Evolutionary conservation across 2,113 vertebrate genomes (phyloP).

Genomic region (Triplophysa rosa): DNA sequence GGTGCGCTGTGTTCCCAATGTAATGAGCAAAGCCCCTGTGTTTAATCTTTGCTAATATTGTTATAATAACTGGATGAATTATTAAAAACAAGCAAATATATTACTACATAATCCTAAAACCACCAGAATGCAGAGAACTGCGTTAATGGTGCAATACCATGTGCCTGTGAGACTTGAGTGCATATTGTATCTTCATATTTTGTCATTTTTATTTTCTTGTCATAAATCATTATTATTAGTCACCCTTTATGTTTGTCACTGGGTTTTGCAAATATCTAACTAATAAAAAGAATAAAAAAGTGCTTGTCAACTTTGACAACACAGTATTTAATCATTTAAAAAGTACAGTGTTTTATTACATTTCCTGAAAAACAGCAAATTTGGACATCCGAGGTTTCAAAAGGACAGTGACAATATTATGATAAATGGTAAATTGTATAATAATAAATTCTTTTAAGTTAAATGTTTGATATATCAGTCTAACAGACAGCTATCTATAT

Average conservation of each 20-base stretch:
- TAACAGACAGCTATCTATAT: not conserved
- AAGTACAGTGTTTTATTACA: too few relatives aligned
- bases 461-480: not conserved
- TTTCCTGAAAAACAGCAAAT: too few relatives aligned
- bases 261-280: too few relatives aligned
- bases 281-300: too few relatives aligned
- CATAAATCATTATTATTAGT: too few relatives aligned
- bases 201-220: too few relatives aligned
- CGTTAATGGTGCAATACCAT: slow-evolving; percentile 51
- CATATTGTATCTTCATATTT: too few relatives aligned
- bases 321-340: too few relatives aligned
- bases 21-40: slow-evolving; percentile 77
- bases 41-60: slow-evolving; percentile 83
- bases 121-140: slow-evolving; percentile 58
- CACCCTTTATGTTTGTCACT: too few relatives aligned
- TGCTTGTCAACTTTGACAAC: too few relatives aligned
- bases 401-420: too few relatives aligned
- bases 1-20: slow-evolving; percentile 78
- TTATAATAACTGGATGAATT: slow-evolving; percentile 82
- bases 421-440: not conserved
- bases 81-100: slow-evolving; percentile 80
- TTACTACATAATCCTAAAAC: slow-evolving; percentile 64
- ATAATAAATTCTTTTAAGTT: not conserved
- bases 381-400: too few relatives aligned
- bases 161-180: not conserved